These are phyloP conservation scores for Zoanthus solanderi DNA, from an alignment of 92 coral and sea anemone genomes.

Conservation along the genomic window DNA sequence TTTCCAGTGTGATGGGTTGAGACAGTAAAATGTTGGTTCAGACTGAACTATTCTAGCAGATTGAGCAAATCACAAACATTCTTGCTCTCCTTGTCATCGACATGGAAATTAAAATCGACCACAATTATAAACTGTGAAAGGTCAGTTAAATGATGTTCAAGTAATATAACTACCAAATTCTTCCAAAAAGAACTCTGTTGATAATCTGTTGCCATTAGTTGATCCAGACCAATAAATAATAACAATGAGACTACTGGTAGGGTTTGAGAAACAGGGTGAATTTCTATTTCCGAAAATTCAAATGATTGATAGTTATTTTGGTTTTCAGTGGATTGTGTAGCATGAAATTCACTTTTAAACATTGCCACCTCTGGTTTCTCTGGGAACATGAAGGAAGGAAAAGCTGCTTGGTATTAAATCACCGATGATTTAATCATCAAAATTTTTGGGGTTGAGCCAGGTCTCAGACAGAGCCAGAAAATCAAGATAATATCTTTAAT, in stretches of 20 bases:
- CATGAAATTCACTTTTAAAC: constrained; percentile 3
- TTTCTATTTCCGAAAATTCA: constrained; percentile 1
- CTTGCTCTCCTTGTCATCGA: too few relatives aligned
- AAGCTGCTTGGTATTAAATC: constrained; percentile 1
- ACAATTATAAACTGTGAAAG: background rate
- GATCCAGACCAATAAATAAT: background rate
- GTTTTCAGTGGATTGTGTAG: constrained; percentile 4
- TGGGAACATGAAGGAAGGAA: background rate
- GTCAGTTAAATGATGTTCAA: constrained; percentile 8
- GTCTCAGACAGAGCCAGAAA: too few relatives aligned
- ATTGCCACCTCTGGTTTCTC: constrained; percentile 5
- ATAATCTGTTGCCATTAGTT: background rate
- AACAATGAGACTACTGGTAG: constrained; percentile 8
- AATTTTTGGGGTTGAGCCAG: background rate
- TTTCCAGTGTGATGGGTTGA: too few relatives aligned
- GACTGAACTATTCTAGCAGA: too few relatives aligned
- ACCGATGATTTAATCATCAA: background rate
- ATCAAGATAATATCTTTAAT: too few relatives aligned
- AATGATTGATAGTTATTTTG: background rate
- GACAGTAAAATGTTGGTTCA: too few relatives aligned
- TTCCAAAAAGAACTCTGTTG: constrained; percentile 7
- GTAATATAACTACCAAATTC: background rate
- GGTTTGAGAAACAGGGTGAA: background rate
- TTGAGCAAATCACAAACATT: too few relatives aligned
- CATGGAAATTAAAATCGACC: constrained; percentile 3